Conservation (phyloP, 2,888 invertebrate genomes). For the Ichneumoninae sp. region DNA sequence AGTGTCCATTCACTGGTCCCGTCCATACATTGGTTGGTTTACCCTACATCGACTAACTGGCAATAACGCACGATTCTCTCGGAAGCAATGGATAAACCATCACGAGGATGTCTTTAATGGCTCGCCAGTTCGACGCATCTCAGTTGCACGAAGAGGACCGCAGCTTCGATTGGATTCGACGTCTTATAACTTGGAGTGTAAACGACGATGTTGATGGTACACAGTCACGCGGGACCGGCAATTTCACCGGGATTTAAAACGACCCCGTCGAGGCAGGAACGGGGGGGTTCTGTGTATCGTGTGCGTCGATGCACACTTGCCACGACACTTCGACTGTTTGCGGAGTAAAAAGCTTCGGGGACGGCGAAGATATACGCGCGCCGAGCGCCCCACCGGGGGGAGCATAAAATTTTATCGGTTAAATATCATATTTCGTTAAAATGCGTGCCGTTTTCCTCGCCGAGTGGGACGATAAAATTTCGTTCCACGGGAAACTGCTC, state of each 20-base stretch:
- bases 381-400: conserved; percentile 9
- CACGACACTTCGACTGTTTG: background rate
- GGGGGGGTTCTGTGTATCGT: background rate
- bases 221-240: conserved; percentile 46
- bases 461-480: conserved; percentile 64
- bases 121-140: conserved; percentile 15
- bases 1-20: too few species aligned
- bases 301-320: background rate
- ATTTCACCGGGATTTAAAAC: conserved; percentile 65
- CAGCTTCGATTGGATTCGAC: conserved; percentile 45
- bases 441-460: conserved; percentile 54
- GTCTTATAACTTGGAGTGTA: conserved; percentile 60
- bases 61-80: background rate
- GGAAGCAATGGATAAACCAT: background rate
- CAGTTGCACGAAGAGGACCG: background rate
- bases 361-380: conserved; percentile 26
- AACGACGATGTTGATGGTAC: conserved; percentile 56
- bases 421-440: conserved; percentile 74
- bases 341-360: conserved; percentile 9
- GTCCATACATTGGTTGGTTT: too few species aligned
- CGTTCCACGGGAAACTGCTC: conserved; percentile 56
- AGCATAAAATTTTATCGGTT: conserved; percentile 73
- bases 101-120: background rate
- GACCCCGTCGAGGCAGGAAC: conserved; percentile 58
- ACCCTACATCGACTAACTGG: background rate